phyloP scores from a whole-genome alignment of 2,888 invertebrate species.

The Agriopis leucophaearia region DNA sequence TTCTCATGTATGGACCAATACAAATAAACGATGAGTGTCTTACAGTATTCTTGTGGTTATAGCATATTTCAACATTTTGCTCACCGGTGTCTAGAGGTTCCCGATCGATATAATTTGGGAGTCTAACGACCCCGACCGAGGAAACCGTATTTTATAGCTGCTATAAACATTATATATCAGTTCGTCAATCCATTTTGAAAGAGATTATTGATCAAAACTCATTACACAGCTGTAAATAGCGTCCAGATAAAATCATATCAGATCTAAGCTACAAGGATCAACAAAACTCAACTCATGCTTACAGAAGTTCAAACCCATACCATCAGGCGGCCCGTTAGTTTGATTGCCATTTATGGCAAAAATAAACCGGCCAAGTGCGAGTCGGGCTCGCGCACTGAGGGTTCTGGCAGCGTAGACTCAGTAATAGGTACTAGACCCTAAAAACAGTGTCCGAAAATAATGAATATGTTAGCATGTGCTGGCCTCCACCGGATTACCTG shows the following conservation, averaged over 20 bases:
- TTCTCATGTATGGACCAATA: not conserved
- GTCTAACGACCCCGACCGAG: slow-evolving; percentile 25
- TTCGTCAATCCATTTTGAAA: slow-evolving; percentile 1
- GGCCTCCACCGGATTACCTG: not conserved
- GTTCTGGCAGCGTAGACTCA: too few species aligned
- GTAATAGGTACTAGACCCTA: too few species aligned
- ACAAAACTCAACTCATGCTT: too few species aligned
- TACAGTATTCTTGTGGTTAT: not conserved
- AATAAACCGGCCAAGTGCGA: too few species aligned
- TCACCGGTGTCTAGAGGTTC: slow-evolving; percentile 10
- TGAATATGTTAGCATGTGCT: not conserved
- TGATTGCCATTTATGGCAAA: too few species aligned
- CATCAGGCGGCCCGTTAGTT: too few species aligned
- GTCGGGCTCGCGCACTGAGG: too few species aligned
- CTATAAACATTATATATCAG: not conserved
- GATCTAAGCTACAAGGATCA: not conserved
- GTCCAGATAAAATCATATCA: not conserved
- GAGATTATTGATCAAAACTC: slow-evolving; percentile 1
- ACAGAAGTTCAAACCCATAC: too few species aligned
- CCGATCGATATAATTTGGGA: slow-evolving; percentile 33
- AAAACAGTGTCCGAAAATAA: not conserved
- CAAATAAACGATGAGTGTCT: not conserved
- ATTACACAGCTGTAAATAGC: not conserved
- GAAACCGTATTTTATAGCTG: slow-evolving; percentile 17
- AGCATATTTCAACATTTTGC: slow-evolving; percentile 14